phyloP scores from a whole-genome alignment of 2,113 vertebrate genomes.

The Caranx ignobilis region DNA sequence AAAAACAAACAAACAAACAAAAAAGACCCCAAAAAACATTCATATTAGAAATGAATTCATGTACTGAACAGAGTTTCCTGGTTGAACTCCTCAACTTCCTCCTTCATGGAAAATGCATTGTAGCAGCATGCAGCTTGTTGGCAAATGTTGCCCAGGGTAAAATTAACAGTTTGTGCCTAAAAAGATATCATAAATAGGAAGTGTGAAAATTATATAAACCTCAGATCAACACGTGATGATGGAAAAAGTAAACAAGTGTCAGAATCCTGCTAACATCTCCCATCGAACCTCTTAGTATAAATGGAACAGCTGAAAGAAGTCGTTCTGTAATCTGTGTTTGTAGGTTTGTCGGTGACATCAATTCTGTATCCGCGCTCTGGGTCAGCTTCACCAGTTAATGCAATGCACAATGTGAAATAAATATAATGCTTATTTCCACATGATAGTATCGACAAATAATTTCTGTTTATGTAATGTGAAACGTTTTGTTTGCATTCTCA shows the following conservation, averaged over 20 bases:
- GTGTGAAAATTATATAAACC: conserved; percentile 12
- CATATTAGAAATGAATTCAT: not conserved
- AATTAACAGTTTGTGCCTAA: conserved; percentile 25
- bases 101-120: conserved; percentile 1
- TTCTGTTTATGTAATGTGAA: not conserved
- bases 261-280: conserved; percentile 7
- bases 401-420: conserved; percentile 36
- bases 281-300: not conserved
- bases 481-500: not conserved
- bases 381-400: conserved; percentile 11
- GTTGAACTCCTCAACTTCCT: not conserved
- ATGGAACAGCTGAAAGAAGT: too few species aligned
- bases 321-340: not conserved
- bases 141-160: conserved; percentile 6
- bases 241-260: conserved; percentile 3
- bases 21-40: not conserved
- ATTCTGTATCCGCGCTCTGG: not conserved
- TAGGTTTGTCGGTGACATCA: not conserved
- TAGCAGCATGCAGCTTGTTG: conserved; percentile 24
- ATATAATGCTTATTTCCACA: conserved; percentile 11
- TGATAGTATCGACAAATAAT: conserved; percentile 5
- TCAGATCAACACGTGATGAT: not conserved
- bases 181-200: conserved; percentile 25
- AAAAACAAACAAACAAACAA: too few species aligned
- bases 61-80: not conserved